These are phyloP conservation scores for Pelosia muscerda DNA, from an alignment of 2,888 invertebrate genomes.

Conservation along the genomic window DNA sequence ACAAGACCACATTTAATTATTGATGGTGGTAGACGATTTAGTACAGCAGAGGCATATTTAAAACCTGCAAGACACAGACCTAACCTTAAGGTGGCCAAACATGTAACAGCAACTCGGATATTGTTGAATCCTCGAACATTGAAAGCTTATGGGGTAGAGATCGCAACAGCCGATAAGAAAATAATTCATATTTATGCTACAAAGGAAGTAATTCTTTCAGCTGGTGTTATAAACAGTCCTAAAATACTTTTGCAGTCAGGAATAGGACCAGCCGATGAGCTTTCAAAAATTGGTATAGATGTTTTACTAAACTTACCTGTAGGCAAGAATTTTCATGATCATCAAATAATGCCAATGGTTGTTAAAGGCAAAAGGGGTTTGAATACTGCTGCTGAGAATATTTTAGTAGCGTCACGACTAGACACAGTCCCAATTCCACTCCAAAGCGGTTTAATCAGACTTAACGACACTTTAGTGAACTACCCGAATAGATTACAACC, in stretches of 20 bases:
- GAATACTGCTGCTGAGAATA: slow-evolving; percentile 65
- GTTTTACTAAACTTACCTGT: slow-evolving; percentile 72
- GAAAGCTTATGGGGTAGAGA: slow-evolving; percentile 67
- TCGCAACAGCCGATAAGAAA: slow-evolving; percentile 55
- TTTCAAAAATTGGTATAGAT: slow-evolving; percentile 61
- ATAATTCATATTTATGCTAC: slow-evolving; percentile 61
- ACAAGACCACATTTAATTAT: slow-evolving; percentile 64
- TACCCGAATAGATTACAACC: slow-evolving; percentile 53
- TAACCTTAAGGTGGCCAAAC: slow-evolving; percentile 71
- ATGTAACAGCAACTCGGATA: slow-evolving; percentile 67
- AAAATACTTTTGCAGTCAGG: slow-evolving; percentile 78
- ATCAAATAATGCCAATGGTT: slow-evolving; percentile 60
- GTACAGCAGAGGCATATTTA: slow-evolving; percentile 75
- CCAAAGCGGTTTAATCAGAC: slow-evolving; percentile 65
- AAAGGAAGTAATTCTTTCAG: slow-evolving; percentile 74
- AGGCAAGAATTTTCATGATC: slow-evolving; percentile 76
- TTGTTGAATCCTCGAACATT: slow-evolving; percentile 61
- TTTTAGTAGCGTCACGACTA: slow-evolving; percentile 54
- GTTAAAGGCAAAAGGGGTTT: slow-evolving; percentile 66
- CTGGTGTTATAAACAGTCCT: slow-evolving; percentile 72
- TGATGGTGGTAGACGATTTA: slow-evolving; percentile 70
- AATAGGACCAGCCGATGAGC: slow-evolving; percentile 68
- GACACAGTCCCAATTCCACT: slow-evolving; percentile 64
- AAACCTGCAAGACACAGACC: slow-evolving; percentile 58
- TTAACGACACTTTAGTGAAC: slow-evolving; percentile 49